Evolutionary conservation across 2,797 vertebrate species (phyloP).

Genomic region (Hydrolagus colliei): DNA sequence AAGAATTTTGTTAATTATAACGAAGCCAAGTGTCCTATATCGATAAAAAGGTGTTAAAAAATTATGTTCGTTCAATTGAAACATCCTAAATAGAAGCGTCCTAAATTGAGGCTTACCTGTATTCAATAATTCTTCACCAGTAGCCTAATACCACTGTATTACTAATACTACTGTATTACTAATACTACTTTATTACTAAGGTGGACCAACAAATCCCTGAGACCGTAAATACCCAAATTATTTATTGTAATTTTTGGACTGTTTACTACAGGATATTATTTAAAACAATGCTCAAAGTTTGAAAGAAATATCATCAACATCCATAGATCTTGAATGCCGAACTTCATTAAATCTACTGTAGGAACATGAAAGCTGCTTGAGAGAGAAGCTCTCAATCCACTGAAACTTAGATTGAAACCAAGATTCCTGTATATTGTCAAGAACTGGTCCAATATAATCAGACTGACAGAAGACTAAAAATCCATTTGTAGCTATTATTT

Average conservation of each 20-base stretch:
- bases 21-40: too few relatives aligned
- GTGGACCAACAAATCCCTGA: not conserved
- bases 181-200: too few relatives aligned
- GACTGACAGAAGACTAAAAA: not conserved
- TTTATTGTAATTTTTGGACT: not conserved
- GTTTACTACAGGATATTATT: not conserved
- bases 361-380: not conserved
- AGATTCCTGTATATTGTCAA: slow-evolving; percentile 2
- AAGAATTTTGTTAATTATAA: too few relatives aligned
- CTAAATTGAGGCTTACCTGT: too few relatives aligned
- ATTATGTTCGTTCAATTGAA: too few relatives aligned
- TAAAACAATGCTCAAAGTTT: not conserved
- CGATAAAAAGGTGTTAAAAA: too few relatives aligned
- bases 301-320: not conserved
- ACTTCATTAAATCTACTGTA: not conserved
- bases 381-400: not conserved
- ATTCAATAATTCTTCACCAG: not conserved
- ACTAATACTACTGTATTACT: too few relatives aligned
- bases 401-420: not conserved
- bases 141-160: too few relatives aligned
- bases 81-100: too few relatives aligned
- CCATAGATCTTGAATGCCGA: not conserved
- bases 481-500: not conserved
- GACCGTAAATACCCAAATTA: not conserved
- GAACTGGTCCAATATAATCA: not conserved